These are phyloP conservation scores for Drosophila multiciliata DNA, from an alignment of 2,888 invertebrate genomes.

Conservation along the genomic window DNA sequence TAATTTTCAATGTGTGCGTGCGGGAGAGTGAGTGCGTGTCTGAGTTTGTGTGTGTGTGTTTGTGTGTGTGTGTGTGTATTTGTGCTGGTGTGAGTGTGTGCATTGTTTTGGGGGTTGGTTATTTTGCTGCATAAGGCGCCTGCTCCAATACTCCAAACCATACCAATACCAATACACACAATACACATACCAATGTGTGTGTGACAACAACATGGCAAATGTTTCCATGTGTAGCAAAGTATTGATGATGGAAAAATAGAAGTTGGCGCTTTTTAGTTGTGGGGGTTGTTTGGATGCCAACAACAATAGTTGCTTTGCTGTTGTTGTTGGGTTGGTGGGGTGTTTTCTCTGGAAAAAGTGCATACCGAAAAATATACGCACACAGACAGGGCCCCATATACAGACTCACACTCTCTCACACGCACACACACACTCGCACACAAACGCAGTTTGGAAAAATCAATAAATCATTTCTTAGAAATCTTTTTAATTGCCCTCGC, in stretches of 20 bases:
- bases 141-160: slow-evolving; percentile 59
- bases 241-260: slow-evolving; percentile 79
- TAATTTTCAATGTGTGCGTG: slow-evolving; percentile 10
- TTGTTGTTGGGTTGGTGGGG: slow-evolving; percentile 41
- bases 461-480: slow-evolving; percentile 77
- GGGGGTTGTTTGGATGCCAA: slow-evolving; percentile 73
- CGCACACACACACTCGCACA: slow-evolving; percentile 29
- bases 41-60: slow-evolving; percentile 18
- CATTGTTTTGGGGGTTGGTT: slow-evolving; percentile 76
- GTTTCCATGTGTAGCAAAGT: slow-evolving; percentile 51
- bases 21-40: slow-evolving; percentile 18
- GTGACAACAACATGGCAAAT: slow-evolving; percentile 30
- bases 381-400: slow-evolving; percentile 51
- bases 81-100: slow-evolving; percentile 56
- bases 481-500: slow-evolving; percentile 56
- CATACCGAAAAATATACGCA: slow-evolving; percentile 76
- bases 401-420: slow-evolving; percentile 32
- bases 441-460: slow-evolving; percentile 73
- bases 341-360: slow-evolving; percentile 78
- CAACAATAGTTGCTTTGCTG: slow-evolving; percentile 50
- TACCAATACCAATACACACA: slow-evolving; percentile 46
- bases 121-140: slow-evolving; percentile 73
- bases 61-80: slow-evolving; percentile 13
- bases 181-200: neutral
- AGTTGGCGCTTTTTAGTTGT: slow-evolving; percentile 79